Evolutionary conservation across 1,140 invertebrate genomes (phyloP).

Genomic region (Sycophaga agraensis): DNA sequence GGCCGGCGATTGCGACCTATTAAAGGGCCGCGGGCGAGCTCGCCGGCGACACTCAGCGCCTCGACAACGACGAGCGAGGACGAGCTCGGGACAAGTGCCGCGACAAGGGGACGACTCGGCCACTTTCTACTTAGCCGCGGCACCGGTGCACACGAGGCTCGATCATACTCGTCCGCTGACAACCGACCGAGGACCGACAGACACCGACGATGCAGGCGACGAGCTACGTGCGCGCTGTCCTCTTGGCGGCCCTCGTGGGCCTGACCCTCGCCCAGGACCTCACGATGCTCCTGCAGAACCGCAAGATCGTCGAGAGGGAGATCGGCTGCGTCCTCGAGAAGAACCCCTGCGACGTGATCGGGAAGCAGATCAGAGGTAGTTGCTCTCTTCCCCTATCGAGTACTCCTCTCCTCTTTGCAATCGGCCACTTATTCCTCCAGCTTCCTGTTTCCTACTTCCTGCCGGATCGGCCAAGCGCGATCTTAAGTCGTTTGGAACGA

Average conservation of each 20-base stretch:
- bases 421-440: too few relatives aligned
- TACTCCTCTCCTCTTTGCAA: too few relatives aligned
- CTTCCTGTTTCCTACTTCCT: too few relatives aligned
- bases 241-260: not conserved
- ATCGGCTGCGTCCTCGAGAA: conserved; percentile 40
- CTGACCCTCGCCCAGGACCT: conserved; percentile 11
- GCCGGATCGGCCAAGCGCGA: too few relatives aligned
- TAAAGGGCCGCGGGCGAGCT: not conserved
- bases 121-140: not conserved
- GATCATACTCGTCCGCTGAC: not conserved
- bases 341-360: conserved; percentile 38
- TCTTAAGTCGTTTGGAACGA: too few relatives aligned
- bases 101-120: too few relatives aligned
- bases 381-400: too few relatives aligned
- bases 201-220: not conserved
- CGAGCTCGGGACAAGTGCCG: not conserved
- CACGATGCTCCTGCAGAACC: conserved; percentile 26
- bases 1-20: not conserved
- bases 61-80: not conserved
- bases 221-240: not conserved
- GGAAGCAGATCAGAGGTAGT: conserved; percentile 43
- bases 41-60: conserved; percentile 1
- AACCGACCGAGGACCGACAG: not conserved
- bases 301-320: conserved; percentile 35
- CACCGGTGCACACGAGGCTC: not conserved